phyloP scores from a whole-genome alignment of 2,113 vertebrate genomes.

The Lasiurus borealis region DNA sequence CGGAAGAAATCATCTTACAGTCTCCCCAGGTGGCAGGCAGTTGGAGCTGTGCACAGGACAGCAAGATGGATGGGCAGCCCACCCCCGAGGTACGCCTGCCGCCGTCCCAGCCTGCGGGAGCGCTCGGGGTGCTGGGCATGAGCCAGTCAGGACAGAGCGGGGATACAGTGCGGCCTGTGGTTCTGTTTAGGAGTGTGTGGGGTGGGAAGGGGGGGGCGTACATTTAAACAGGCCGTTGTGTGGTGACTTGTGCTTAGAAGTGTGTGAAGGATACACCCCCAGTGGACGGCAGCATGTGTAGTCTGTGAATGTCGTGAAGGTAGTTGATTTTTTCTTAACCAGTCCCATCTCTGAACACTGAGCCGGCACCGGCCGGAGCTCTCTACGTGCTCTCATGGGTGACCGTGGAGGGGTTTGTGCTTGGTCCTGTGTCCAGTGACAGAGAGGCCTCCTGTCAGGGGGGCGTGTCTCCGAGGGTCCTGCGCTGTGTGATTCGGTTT shows the following conservation, averaged over 20 bases:
- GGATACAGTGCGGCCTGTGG: not conserved
- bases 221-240: fast-evolving
- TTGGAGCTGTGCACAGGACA: slow-evolving; percentile 63
- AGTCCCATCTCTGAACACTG: not conserved
- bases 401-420: not conserved
- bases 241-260: not conserved
- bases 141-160: not conserved
- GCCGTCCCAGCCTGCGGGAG: not conserved
- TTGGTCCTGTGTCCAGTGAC: not conserved
- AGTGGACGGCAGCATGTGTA: fast-evolving
- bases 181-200: not conserved
- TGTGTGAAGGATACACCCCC: not conserved
- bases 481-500: not conserved
- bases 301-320: no score
- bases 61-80: not conserved
- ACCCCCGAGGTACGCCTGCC: slow-evolving; percentile 76
- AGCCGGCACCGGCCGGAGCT: fast-evolving
- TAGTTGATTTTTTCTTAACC: not conserved
- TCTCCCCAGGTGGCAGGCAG: slow-evolving; percentile 81
- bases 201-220: fast-evolving
- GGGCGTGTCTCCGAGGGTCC: not conserved
- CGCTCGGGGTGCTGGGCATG: not conserved
- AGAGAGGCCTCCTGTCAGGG: not conserved
- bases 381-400: not conserved
- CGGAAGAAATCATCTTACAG: slow-evolving; percentile 83